Evolutionary conservation across 53 echinoderm and acorn worm species (phyloP), one percentile per base, ranked within the genome.

Genomic region (Stichopus horrens): DNA sequence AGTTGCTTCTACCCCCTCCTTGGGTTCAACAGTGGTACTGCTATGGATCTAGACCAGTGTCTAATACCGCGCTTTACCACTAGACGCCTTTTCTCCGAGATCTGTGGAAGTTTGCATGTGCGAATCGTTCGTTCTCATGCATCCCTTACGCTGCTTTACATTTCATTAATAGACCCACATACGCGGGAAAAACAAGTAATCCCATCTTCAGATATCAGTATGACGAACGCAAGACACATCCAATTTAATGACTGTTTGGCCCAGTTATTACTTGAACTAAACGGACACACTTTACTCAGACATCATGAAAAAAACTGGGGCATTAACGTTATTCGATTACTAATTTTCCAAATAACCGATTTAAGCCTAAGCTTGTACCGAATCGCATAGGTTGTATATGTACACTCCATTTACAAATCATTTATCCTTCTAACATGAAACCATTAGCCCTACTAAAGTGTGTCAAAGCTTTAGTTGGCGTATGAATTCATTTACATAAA

Each of bases 401-500:
- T 18, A 18, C n/a, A 16, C 71, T 71, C 6, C 19, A 71, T 13
- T 71, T 71, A 71, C 71, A 10, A 63, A 37, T 16, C 16, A 71
- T 71, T 71, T 71, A 71, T 71, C 19, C n/a, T 18, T 7, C 81
- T 56, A 81, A 81, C 56, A 81, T 21, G 18, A 58, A 81, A 81
- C 56, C 57, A 55, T 21, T 58, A 81, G 58, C 55, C 81, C 7
- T 51, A 71, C 71, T 81, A 6, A 81, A 5, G 52, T 79, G 80
- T 80, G 80, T 80, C 81, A 56, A 37, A n/a, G 58, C 81, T 21
- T 37, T 81, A 58, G 56, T 56, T 81, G 55, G 81, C 18, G 58
- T 18, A 9, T 57, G 81, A 55, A 81, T 81, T 81, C 57, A 81
- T 81, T 81, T 56, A 58, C 81, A 81, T 81, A 81, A 21, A 58